These are phyloP conservation scores for Furcula furcula DNA, from an alignment of 2,888 invertebrate species.

Conservation along the genomic window DNA sequence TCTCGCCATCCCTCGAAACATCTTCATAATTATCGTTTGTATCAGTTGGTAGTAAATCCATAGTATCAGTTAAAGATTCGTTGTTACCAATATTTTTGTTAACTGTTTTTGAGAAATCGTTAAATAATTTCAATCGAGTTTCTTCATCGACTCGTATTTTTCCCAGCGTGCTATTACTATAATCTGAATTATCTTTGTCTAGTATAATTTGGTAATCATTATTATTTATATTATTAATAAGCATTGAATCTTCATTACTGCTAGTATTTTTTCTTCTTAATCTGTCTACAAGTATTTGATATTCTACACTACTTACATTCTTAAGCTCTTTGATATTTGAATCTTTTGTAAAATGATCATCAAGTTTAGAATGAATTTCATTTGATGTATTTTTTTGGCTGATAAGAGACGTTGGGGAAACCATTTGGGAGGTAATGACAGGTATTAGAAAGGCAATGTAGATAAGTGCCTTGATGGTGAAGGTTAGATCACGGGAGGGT, in stretches of 20 bases:
- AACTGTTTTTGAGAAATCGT: conserved; percentile 67
- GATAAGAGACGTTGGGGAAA: conserved; percentile 21
- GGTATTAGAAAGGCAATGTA: conserved; percentile 47
- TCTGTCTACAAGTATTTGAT: conserved; percentile 55
- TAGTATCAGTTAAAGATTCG: conserved; percentile 10
- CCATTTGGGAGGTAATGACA: conserved; percentile 53
- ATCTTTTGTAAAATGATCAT: conserved; percentile 19
- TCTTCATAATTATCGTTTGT: conserved; percentile 9
- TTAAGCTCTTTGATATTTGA: conserved; percentile 25
- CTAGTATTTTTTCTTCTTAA: conserved; percentile 54
- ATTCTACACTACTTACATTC: conserved; percentile 36
- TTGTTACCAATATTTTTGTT: conserved; percentile 43
- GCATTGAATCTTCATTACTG: conserved; percentile 57
- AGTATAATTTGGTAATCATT: background rate
- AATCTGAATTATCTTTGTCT: background rate
- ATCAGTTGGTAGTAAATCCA: conserved; percentile 14
- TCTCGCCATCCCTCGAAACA: conserved; percentile 12
- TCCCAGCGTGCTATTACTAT: background rate
- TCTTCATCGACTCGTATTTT: conserved; percentile 49
- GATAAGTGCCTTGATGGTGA: conserved; percentile 45
- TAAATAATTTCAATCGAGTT: conserved; percentile 60
- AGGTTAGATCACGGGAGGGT: conserved; percentile 60
- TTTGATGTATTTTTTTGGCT: conserved; percentile 15
- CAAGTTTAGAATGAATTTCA: conserved; percentile 14
- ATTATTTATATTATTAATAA: conserved; percentile 24